A percentile compares a stretch with the other conserved stretches of the same genome.
Conservation (phyloP, 2,888 invertebrate species). For the Polydrusus tereticollis region DNA sequence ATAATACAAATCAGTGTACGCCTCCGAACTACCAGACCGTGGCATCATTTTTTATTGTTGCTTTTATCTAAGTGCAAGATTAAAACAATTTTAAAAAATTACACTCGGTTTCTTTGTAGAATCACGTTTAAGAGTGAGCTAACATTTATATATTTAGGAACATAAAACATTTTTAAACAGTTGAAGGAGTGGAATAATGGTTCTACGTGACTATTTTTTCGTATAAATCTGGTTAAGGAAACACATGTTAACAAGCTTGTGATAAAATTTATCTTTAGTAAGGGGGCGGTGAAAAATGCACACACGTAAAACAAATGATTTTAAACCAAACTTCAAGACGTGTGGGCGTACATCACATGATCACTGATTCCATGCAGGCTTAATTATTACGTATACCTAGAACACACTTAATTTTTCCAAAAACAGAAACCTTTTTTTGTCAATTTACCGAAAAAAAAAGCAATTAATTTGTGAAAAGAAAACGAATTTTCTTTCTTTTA, state of each 20-base stretch:
- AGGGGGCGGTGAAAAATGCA: slow-evolving; percentile 29
- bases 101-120: slow-evolving; percentile 30
- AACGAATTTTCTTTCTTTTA: too few species aligned
- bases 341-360: not conserved
- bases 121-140: slow-evolving; percentile 16
- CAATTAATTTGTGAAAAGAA: too few species aligned
- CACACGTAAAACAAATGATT: slow-evolving; percentile 23
- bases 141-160: slow-evolving; percentile 18
- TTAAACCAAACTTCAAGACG: not conserved
- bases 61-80: slow-evolving; percentile 39
- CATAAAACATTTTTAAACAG: slow-evolving; percentile 21
- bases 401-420: too few species aligned
- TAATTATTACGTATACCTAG: too few species aligned
- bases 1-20: slow-evolving; percentile 33
- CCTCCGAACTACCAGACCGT: slow-evolving; percentile 34
- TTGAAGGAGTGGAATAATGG: slow-evolving; percentile 30
- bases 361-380: too few species aligned
- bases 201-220: slow-evolving; percentile 40
- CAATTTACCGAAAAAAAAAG: too few species aligned
- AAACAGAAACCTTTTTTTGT: too few species aligned
- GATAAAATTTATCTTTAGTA: slow-evolving; percentile 34
- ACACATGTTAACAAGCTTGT: slow-evolving; percentile 39
- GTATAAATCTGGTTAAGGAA: slow-evolving; percentile 26
- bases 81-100: slow-evolving; percentile 41
- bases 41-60: slow-evolving; percentile 38